Evolutionary conservation across 2,113 vertebrate species (phyloP), one percentile per base, ranked within the genome.

Genomic region (Peromyscus polionotus): DNA sequence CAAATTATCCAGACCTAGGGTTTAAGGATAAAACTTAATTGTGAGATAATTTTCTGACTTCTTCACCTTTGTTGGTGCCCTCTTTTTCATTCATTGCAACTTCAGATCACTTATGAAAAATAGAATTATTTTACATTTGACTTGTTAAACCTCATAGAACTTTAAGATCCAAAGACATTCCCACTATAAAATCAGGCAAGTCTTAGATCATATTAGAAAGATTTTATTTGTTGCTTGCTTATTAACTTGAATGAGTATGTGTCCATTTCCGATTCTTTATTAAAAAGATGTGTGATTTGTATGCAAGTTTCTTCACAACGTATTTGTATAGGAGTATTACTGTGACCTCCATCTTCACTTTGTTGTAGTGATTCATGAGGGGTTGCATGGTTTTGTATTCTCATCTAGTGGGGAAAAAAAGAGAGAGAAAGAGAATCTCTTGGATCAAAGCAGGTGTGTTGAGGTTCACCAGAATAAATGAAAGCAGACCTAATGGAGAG

Each of bases 401-500:
- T 96, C 80, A 96, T 96, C 98, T 80, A 93, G 81, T 76, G 80
- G 12, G 88, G 54, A 42, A 90, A 63, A 42, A 72, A 26, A 59
- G 45, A 57, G 54, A 57, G 54, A 57, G 54, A 33, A 22, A 75
- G 45, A 80, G 17, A 54, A 92, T 93, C 95, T 98, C 90, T 97
- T 98, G 93, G 80, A 95, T 97, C 90, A 51, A 95, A 98, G 97
- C 83, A 93, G 95, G 97, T 94, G 92, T 95, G 70, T 68, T 95
- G 88, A 91, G 31, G 72, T 95, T 97, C 95, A 91, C 70, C 73
- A 91, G 77, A 94, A 42, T 63, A 72, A 95, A 89, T 26, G 48
- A 97, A 96, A 91, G 51, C 73, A 93, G 83, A 95, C 45, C 73
- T 79, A 98, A 45, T 95, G 96, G 48, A 45, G 83, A 96, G 85